phyloP scores from a whole-genome alignment of 2,113 vertebrate species.

The Rhabdornis inornatus region DNA sequence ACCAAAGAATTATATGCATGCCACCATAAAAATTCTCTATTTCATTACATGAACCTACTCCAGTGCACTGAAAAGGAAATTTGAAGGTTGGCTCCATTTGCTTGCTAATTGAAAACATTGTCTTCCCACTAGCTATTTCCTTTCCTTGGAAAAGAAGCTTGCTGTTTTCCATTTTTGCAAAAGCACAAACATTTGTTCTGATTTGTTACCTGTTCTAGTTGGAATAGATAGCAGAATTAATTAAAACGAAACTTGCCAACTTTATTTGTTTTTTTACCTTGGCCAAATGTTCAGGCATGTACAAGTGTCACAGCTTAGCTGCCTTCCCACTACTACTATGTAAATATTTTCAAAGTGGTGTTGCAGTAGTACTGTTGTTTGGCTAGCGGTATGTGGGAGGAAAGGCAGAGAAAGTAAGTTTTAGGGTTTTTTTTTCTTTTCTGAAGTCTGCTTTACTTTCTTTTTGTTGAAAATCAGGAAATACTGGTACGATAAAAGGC shows the following conservation, averaged over 20 bases:
- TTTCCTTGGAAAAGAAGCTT: background rate
- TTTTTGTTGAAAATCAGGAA: background rate
- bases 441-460: background rate
- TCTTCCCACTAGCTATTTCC: background rate
- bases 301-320: background rate
- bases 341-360: background rate
- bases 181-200: background rate
- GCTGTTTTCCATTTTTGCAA: background rate
- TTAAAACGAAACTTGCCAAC: background rate
- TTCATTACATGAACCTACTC: background rate
- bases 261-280: background rate
- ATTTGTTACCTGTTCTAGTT: background rate
- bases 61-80: background rate
- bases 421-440: fast-evolving
- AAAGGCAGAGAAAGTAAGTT: background rate
- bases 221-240: background rate
- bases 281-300: background rate
- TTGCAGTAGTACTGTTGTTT: background rate
- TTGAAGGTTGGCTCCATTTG: background rate
- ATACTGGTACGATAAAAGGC: background rate
- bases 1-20: background rate
- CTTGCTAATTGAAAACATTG: background rate
- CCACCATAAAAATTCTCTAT: background rate
- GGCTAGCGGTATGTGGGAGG: background rate
- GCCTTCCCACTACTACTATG: background rate